A percentile compares a stretch with the other conserved stretches of the same genome.
These are phyloP conservation scores for Gadus macrocephalus DNA, from an alignment of 2,113 vertebrate genomes.

Conservation along the genomic window DNA sequence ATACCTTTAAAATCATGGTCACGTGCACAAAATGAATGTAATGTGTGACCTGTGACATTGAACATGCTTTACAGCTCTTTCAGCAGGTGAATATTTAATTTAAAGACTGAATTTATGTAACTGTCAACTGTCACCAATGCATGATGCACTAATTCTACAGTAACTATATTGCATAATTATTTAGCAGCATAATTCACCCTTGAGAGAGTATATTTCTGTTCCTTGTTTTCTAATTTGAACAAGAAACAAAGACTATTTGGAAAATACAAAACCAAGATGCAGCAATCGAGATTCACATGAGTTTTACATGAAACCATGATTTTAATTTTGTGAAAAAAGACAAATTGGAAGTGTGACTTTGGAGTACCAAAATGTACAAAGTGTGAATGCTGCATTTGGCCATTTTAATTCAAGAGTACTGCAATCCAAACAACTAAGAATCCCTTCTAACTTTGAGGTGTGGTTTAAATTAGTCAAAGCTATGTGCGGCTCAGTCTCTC, in stretches of 20 bases:
- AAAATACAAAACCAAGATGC: too few species aligned
- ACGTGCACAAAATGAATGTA: conserved; percentile 72
- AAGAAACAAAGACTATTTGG: too few species aligned
- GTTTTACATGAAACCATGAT: conserved; percentile 53
- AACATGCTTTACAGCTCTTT: conserved; percentile 57
- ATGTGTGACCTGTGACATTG: conserved; percentile 51
- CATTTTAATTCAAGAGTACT: conserved; percentile 25
- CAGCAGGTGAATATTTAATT: conserved; percentile 38
- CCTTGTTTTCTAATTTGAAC: too few species aligned
- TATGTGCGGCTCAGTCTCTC: conserved; percentile 31
- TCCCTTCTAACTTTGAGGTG: conserved; percentile 62
- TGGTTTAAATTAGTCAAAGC: conserved; percentile 50
- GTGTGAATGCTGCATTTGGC: conserved; percentile 29
- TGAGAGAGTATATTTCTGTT: neutral
- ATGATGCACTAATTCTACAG: conserved; percentile 61
- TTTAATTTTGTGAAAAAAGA: conserved; percentile 51
- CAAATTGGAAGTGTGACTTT: conserved; percentile 54
- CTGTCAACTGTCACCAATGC: conserved; percentile 45
- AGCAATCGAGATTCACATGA: too few species aligned
- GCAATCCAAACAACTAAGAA: conserved; percentile 63
- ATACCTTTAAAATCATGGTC: conserved; percentile 64
- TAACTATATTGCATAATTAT: conserved; percentile 23
- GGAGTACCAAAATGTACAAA: conserved; percentile 70
- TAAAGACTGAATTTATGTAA: conserved; percentile 12
- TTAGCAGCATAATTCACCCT: conserved; percentile 33